Evolutionary conservation across 2,113 vertebrate genomes (phyloP).

Genomic region (Ptychochromis oligacanthus): DNA sequence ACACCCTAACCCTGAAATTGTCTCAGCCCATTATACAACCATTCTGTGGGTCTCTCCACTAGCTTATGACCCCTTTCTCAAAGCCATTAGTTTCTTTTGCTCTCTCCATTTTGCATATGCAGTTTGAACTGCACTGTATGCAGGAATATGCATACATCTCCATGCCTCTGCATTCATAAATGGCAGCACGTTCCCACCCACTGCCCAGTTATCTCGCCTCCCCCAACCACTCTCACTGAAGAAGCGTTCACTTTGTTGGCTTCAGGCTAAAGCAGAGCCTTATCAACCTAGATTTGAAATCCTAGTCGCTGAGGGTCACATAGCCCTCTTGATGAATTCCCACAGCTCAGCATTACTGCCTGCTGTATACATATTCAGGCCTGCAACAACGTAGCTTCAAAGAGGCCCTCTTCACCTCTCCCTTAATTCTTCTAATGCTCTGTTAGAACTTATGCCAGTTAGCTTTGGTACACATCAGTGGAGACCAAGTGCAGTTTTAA

Average conservation of each 20-base stretch:
- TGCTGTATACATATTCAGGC: slow-evolving; percentile 55
- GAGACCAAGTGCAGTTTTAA: neutral
- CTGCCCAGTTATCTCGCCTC: slow-evolving; percentile 22
- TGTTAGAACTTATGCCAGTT: slow-evolving; percentile 11
- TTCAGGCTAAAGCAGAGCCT: slow-evolving; percentile 49
- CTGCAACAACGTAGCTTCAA: slow-evolving; percentile 49
- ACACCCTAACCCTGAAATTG: neutral
- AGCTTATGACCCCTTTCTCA: neutral
- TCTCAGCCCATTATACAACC: neutral
- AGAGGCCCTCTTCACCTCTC: slow-evolving; percentile 42
- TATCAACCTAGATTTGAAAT: slow-evolving; percentile 47
- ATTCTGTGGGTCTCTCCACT: neutral
- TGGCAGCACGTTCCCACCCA: slow-evolving; percentile 12
- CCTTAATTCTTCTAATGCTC: slow-evolving; percentile 21
- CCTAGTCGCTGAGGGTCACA: slow-evolving; percentile 42
- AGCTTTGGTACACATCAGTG: neutral
- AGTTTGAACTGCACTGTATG: neutral
- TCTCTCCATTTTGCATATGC: neutral
- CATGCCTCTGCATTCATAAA: slow-evolving; percentile 10
- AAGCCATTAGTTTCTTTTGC: neutral
- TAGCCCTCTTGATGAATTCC: slow-evolving; percentile 34
- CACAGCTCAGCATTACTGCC: slow-evolving; percentile 55
- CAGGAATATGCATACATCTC: slow-evolving; percentile 13
- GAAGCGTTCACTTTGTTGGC: slow-evolving; percentile 37
- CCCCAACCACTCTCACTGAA: neutral